phyloP scores from a whole-genome alignment of 2,113 vertebrate genomes.

The Aphelocoma coerulescens region DNA sequence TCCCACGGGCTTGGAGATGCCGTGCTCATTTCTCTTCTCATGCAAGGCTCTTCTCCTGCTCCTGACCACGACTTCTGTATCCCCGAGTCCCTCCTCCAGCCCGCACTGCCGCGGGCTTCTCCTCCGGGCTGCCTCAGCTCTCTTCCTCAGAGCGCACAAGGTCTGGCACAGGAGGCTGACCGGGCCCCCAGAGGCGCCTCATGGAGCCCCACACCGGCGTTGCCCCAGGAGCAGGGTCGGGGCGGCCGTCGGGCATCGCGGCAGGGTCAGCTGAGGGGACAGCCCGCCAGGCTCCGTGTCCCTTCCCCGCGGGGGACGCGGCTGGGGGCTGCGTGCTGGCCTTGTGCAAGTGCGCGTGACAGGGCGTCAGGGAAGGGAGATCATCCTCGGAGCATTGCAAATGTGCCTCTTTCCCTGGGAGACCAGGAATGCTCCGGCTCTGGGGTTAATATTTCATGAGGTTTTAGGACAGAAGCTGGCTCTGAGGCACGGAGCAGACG shows the following conservation, averaged over 20 bases:
- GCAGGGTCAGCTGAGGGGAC: neutral
- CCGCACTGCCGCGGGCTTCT: accelerated
- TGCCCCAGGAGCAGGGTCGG: neutral
- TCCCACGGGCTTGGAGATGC: accelerated
- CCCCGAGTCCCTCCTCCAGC: neutral
- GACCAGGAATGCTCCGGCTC: neutral
- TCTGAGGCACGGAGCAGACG: neutral
- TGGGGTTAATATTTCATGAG: conserved; percentile 65
- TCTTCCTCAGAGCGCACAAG: neutral
- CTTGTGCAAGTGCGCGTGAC: neutral
- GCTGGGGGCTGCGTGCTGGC: neutral
- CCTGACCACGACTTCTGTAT: neutral
- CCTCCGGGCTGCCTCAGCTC: neutral
- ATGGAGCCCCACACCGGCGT: accelerated
- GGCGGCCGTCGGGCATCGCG: accelerated
- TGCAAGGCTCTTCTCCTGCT: neutral
- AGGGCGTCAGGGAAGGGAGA: neutral
- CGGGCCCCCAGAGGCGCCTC: neutral
- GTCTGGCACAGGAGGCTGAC: neutral
- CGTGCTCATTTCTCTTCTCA: accelerated
- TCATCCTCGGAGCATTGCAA: neutral
- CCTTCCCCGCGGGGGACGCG: neutral
- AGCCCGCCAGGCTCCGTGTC: accelerated
- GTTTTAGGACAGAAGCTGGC: neutral
- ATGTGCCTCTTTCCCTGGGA: neutral